These are phyloP conservation scores for Mycteria americana DNA, from an alignment of 2,797 vertebrate genomes.

Conservation along the genomic window DNA sequence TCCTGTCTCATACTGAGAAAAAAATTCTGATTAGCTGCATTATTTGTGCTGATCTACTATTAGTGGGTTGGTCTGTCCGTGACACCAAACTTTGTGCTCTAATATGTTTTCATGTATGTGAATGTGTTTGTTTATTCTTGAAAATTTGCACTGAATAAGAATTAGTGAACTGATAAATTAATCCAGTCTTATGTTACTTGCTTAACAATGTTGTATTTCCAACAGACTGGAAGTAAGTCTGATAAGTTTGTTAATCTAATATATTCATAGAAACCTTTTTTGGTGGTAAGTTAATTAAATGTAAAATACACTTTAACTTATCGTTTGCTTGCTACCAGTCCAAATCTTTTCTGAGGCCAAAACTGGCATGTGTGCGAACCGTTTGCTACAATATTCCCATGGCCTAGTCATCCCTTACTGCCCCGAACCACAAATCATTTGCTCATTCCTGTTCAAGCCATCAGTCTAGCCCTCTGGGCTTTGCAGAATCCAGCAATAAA, in stretches of 20 bases:
- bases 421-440: constrained; percentile 56
- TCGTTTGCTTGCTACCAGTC: neutral
- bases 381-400: constrained; percentile 54
- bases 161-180: neutral
- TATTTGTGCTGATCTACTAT: neutral
- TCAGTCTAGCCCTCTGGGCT: constrained; percentile 55
- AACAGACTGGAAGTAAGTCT: neutral
- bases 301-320: neutral
- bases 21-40: neutral
- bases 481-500: constrained; percentile 66
- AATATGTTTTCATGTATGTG: neutral
- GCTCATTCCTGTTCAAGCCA: constrained; percentile 49
- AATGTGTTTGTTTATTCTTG: neutral
- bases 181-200: neutral
- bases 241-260: neutral
- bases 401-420: constrained; percentile 49
- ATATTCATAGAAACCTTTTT: neutral
- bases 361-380: constrained; percentile 39
- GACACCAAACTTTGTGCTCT: neutral
- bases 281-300: neutral
- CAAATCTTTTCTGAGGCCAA: neutral
- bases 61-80: neutral
- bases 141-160: neutral
- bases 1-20: neutral
- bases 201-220: neutral